Evolutionary conservation across 2,888 invertebrate genomes (phyloP).

Genomic region (Caenorhabditis imperialis): DNA sequence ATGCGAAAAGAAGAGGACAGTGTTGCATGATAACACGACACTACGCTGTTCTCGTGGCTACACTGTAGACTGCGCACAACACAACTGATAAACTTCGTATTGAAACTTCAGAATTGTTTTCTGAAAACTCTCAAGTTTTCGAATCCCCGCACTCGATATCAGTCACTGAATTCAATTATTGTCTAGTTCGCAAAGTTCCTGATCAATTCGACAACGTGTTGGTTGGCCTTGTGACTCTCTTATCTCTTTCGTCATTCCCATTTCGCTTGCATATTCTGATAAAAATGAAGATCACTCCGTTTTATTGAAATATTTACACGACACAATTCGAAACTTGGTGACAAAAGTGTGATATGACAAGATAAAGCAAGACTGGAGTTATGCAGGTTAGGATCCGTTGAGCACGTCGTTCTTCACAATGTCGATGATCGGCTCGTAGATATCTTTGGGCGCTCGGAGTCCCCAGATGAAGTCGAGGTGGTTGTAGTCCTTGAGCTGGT

Average conservation of each 20-base stretch:
- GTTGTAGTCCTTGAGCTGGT: conserved; percentile 61
- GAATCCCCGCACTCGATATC: too few relatives aligned
- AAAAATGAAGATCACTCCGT: conserved; percentile 1
- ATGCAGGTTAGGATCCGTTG: conserved; percentile 26
- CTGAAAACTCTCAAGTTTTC: too few relatives aligned
- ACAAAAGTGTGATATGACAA: too few relatives aligned
- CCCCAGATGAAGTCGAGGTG: conserved; percentile 73
- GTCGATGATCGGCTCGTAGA: conserved; percentile 64
- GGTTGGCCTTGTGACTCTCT: conserved; percentile 35
- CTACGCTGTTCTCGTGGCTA: conserved; percentile 45
- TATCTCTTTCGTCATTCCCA: conserved; percentile 40
- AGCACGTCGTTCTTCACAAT: conserved; percentile 50
- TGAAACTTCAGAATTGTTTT: too few relatives aligned
- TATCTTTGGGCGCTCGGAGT: conserved; percentile 64
- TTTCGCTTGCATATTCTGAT: conserved; percentile 7
- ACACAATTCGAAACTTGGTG: too few relatives aligned
- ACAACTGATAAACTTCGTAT: too few relatives aligned
- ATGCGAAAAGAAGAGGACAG: conserved; percentile 4
- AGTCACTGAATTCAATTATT: too few relatives aligned
- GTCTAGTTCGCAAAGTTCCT: conserved; percentile 28
- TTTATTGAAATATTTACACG: too few relatives aligned
- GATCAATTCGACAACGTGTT: conserved; percentile 23
- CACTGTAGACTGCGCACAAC: conserved; percentile 19
- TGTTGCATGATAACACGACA: conserved; percentile 25
- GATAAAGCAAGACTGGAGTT: conserved; percentile 2